A percentile compares a stretch with the other conserved stretches of the same genome.
These are phyloP conservation scores for Mamestra configurata DNA, from an alignment of 1,140 invertebrate species.

Conservation along the genomic window DNA sequence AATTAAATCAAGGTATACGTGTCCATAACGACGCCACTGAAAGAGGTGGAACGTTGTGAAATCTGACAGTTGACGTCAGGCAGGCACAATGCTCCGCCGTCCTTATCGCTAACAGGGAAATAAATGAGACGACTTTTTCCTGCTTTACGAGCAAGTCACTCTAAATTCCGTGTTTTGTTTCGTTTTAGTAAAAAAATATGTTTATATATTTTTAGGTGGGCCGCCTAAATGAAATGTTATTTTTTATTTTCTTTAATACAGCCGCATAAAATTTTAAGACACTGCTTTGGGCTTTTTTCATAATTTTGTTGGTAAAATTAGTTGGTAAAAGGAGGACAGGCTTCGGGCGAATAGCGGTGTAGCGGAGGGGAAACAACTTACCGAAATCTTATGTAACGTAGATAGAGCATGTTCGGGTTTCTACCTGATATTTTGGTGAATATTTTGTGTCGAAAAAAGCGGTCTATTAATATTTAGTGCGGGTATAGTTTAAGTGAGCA, in stretches of 20 bases:
- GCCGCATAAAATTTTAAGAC: slow-evolving; percentile 47
- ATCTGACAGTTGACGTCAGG: slow-evolving; percentile 80
- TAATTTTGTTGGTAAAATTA: slow-evolving; percentile 45
- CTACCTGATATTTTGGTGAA: slow-evolving; percentile 1
- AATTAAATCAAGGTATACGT: slow-evolving; percentile 64
- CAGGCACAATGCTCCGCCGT: slow-evolving; percentile 73
- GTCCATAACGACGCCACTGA: slow-evolving; percentile 61
- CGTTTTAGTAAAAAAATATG: slow-evolving; percentile 61
- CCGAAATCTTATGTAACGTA: neutral
- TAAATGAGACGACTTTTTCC: slow-evolving; percentile 81
- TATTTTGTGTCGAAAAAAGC: slow-evolving; percentile 1
- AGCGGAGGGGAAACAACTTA: neutral
- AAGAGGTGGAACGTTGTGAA: slow-evolving; percentile 66
- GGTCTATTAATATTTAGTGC: slow-evolving; percentile 10
- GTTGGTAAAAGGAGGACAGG: slow-evolving; percentile 17
- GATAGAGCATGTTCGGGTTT: neutral
- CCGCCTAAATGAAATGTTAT: slow-evolving; percentile 49
- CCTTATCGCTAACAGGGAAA: slow-evolving; percentile 81
- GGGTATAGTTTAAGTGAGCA: slow-evolving; percentile 5
- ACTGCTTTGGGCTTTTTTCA: slow-evolving; percentile 42
- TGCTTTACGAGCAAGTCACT: slow-evolving; percentile 70
- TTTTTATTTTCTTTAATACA: slow-evolving; percentile 51
- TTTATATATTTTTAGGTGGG: slow-evolving; percentile 53
- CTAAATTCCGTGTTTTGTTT: slow-evolving; percentile 66
- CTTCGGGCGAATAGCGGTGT: neutral